Evolutionary conservation across 35 echinoderm and acorn worm species (phyloP), one percentile per base, ranked within the genome.

Genomic region (Holothuria glaberrima): DNA sequence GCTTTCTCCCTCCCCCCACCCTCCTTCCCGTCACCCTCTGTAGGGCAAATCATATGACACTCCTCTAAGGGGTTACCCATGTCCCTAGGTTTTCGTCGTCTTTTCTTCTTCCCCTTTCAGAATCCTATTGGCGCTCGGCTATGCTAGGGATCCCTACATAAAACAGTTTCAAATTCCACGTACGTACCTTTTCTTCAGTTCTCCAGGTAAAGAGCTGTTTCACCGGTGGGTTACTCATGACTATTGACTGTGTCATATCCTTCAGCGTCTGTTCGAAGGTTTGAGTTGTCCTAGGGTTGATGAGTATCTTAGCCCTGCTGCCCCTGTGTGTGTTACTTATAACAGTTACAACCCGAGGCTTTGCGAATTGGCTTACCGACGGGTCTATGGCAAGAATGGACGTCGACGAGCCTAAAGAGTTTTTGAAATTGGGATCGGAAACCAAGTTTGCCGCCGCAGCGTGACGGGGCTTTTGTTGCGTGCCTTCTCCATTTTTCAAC

Each of bases 181-280:
- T 41, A 41, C 19, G 9, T 94, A 97, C 95, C 92, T 85, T 67
- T 67, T 97, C 95, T 69, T 97, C 95, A 22, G 95, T 97, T 69
- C 68, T 89, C 95, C 95, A 97, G 3, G 95, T 97, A 58, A 71
- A 97, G n/a, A 97, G 92, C 38, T 91, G 90, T 73, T 87, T 91
- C 12, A 97, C 86, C 0, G 95, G 95, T 71, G 95, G 92, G 56
- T 91, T 94, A 13, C n/a, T 88, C 86, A 94, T 82, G 35, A 91
- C 80, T 7, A 97, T 89, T 2, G 95, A 86, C 67, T 90, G 78
- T 2, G 88, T 94, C 92, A 97, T 94, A 33, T 97, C 95, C 31
- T 84, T 89, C 22, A 97, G 62, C 0, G 94, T 92, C 33, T 97
- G 88, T 70, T 97, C 95, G 71, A 97, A 97, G 18, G 84, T 92